Conservation (phyloP, 2,888 invertebrate genomes). For the Malthinus seriepunctatus region DNA sequence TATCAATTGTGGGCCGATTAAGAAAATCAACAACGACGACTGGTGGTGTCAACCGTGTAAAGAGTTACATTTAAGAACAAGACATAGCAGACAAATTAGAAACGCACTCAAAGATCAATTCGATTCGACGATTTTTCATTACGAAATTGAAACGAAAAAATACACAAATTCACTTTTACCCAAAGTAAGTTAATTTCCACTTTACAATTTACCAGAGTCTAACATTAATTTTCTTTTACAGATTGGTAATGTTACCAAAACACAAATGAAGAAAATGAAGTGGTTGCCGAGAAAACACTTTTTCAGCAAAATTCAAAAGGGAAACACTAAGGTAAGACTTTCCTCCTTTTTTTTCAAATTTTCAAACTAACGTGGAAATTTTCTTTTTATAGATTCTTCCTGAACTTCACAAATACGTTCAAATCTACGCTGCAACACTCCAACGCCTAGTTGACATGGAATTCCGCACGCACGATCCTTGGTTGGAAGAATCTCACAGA, state of each 20-base stretch:
- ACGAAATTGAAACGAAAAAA: background rate
- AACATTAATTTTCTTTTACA: slow-evolving; percentile 4
- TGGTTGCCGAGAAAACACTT: slow-evolving; percentile 25
- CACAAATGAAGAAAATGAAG: slow-evolving; percentile 8
- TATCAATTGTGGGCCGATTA: slow-evolving; percentile 10
- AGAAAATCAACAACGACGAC: background rate
- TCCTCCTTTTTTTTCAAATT: background rate
- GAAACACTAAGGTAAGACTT: slow-evolving; percentile 15
- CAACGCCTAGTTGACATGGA: slow-evolving; percentile 53
- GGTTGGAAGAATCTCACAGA: slow-evolving; percentile 45
- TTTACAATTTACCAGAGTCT: background rate
- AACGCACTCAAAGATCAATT: slow-evolving; percentile 14
- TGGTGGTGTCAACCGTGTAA: slow-evolving; percentile 28
- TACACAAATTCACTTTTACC: slow-evolving; percentile 9
- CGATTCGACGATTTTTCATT: slow-evolving; percentile 7
- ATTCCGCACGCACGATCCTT: slow-evolving; percentile 47
- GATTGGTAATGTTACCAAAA: slow-evolving; percentile 12
- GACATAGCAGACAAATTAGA: slow-evolving; percentile 20
- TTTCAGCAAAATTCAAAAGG: slow-evolving; percentile 10
- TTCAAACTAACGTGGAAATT: slow-evolving; percentile 11
- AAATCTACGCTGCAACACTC: slow-evolving; percentile 58
- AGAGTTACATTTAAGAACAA: slow-evolving; percentile 11
- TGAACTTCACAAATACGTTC: slow-evolving; percentile 60
- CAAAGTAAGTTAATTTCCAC: slow-evolving; percentile 10
- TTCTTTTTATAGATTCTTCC: slow-evolving; percentile 62